Base-by-base conservation (phyloP, 2,113 vertebrate genomes). In the Lethenteron camtschaticum region DNA sequence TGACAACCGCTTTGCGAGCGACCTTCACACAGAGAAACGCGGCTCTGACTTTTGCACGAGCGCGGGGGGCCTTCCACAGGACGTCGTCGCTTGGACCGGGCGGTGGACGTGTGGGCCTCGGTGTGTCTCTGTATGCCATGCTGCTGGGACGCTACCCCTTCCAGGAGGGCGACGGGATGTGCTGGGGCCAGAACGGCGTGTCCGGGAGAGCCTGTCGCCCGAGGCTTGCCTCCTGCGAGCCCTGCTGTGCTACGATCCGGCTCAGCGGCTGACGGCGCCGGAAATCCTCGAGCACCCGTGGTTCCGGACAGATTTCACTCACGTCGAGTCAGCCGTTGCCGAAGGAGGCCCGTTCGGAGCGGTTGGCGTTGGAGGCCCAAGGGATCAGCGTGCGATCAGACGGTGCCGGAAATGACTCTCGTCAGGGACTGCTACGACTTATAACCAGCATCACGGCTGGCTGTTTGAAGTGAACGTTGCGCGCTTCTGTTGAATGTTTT, bases 51-150 rank as follows among this genome's bases (percentile, higher is more conserved):
- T 92, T 2, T 97, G 96, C 12, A 92, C 96, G 75, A 99, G 94
- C 78, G 90, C 92, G 1, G 94, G 96, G 85, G 95, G 96, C 80
- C 81, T 99, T 81, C 96, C 94, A 74, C 89, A 90, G 78, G 87
- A 79, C 11, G 90, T 90, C 83, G 95, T 87, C 90, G 96, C 78
- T 99, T 92, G 41, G 94, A 92, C 78, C 95, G 95, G 78, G 94
- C 94, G 2, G 94, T 92, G 5, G 94, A 99, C 12, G 90, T 99
- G 24, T 99, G 94, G 96, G 92, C 77, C 81, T 99, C 78, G 94
- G 94, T 9, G 90, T 99, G 78, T 96, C 96, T 92, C 91, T 99
- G 55, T 99, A 99, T 72, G 96, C 94, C 76, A 99, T 99, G 84
- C 80, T 99, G 12, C 90, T 99, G 69, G 94, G 94, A 75, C 91